Evolutionary conservation across 2,797 vertebrate genomes (phyloP), one percentile per base, ranked within the genome.

Genomic region (Chaunax sp.): DNA sequence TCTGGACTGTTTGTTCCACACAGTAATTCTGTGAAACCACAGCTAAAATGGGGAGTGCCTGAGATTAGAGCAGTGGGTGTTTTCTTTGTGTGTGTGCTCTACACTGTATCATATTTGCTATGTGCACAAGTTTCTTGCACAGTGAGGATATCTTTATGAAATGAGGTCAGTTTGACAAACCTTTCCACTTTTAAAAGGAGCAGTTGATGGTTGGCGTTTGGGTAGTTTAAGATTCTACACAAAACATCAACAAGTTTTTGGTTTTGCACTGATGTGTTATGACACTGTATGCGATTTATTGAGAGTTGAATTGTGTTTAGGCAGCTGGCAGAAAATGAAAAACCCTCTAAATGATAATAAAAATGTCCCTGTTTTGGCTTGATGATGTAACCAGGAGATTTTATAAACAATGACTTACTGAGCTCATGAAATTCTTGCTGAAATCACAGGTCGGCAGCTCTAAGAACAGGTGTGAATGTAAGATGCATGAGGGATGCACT

Each of bases 21-120:
- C 41, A 64, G 64, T 64, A 51, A 76, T 65, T 65, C 49, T 71
- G 71, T 72, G 23, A 81, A 77, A 78, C 82, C 75, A 49, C 64
- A 68, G 75, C 80, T 52, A 66, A 76, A 82, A 54, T 18, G 35
- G 63, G 71, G 61, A 83, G 75, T 67, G 76, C 15, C 71, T 47
- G 70, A 89, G 77, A 82, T 83, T 76, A 84, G 58, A 65, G 45
- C 78, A 75, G 83, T 64, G 77, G 74, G 56, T 86, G 56, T 84
- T n/a, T n/a, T n/a, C n/a, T n/a, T 79, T 78, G 47, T 60, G 44
- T 78, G 64, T 75, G 78, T 65, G 57, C 51, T 69, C 66, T 22
- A 15, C 28, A 41, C 20, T 43, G 43, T 45, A 37, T 51, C 45
- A 57, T 58, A 78, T 50, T 69, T 64, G 33, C 33, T 9, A 50